A percentile compares a stretch with the other conserved stretches of the same genome.
Conservation (phyloP, 2,797 vertebrate genomes). For the Lindbergichthys nudifrons region DNA sequence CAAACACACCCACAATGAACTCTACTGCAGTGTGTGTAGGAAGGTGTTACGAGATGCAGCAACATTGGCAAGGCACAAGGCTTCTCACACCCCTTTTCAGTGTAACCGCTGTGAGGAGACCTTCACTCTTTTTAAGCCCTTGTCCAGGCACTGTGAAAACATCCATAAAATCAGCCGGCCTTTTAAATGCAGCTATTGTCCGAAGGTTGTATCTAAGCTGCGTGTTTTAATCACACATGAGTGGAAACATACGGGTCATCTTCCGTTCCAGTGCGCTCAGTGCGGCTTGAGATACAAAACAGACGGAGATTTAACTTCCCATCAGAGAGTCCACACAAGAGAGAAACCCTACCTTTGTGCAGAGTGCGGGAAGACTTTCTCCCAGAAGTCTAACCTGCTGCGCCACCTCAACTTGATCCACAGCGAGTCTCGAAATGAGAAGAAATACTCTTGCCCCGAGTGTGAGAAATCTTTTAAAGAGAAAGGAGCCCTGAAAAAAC, state of each 20-base stretch:
- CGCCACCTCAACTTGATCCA: conserved; percentile 68
- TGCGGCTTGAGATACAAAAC: conserved; percentile 56
- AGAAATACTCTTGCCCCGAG: conserved; percentile 51
- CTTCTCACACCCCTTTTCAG: conserved; percentile 65
- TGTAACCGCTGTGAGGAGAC: conserved; percentile 68
- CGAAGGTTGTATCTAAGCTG: conserved; percentile 32
- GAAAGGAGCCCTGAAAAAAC: conserved; percentile 65
- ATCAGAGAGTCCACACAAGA: conserved; percentile 67
- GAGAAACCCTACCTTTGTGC: conserved; percentile 73
- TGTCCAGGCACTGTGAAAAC: conserved; percentile 62
- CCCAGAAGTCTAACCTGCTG: conserved; percentile 58
- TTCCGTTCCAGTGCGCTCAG: conserved; percentile 64
- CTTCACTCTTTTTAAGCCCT: conserved; percentile 62
- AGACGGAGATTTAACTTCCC: conserved; percentile 57
- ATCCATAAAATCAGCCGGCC: conserved; percentile 58
- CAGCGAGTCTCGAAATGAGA: conserved; percentile 45
- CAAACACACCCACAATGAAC: conserved; percentile 62
- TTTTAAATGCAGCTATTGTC: conserved; percentile 63
- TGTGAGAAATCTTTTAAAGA: conserved; percentile 70
- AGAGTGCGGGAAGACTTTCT: conserved; percentile 71
- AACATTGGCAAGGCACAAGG: conserved; percentile 58
- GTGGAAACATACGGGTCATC: conserved; percentile 68
- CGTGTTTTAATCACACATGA: conserved; percentile 64
- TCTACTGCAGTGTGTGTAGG: conserved; percentile 71
- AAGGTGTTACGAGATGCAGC: conserved; percentile 59